phyloP scores from a whole-genome alignment of 2,888 invertebrate species.

The Nudaria mundana region DNA sequence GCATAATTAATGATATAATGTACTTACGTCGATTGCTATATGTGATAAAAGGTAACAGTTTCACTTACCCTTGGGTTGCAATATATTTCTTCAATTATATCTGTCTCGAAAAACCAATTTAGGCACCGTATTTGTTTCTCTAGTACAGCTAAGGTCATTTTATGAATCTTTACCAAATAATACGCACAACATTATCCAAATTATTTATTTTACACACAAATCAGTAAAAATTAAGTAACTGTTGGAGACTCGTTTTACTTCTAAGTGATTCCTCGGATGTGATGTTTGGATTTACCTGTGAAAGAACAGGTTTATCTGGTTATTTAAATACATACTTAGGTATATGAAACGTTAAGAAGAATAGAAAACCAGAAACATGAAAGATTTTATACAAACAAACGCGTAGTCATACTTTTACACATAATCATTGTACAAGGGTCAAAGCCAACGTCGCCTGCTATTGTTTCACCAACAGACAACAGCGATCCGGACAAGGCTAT shows the following conservation, averaged over 20 bases:
- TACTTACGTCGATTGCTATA: background rate
- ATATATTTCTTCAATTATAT: background rate
- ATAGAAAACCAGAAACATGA: too few relatives aligned
- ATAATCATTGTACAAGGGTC: too few relatives aligned
- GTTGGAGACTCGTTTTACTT: constrained; percentile 4
- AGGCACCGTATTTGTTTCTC: constrained; percentile 1
- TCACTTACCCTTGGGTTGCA: background rate
- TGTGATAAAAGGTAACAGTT: background rate
- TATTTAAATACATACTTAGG: background rate
- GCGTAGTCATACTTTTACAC: too few relatives aligned
- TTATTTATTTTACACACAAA: constrained; percentile 3
- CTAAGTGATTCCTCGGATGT: constrained; percentile 7
- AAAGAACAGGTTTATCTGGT: constrained; percentile 10
- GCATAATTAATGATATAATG: background rate
- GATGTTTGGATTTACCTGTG: constrained; percentile 5
- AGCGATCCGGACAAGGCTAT: too few relatives aligned
- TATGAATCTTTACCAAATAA: background rate
- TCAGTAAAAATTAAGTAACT: constrained; percentile 9
- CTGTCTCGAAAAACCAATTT: background rate
- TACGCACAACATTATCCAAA: constrained; percentile 1
- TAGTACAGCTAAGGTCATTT: constrained; percentile 3
- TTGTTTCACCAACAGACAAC: too few relatives aligned
- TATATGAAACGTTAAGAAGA: too few relatives aligned
- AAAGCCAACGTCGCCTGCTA: too few relatives aligned
- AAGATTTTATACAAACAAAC: too few relatives aligned